A percentile compares a stretch with the other conserved stretches of the same genome.
Conservation (phyloP, 2,888 invertebrate species). For the Strigamia crassipes region DNA sequence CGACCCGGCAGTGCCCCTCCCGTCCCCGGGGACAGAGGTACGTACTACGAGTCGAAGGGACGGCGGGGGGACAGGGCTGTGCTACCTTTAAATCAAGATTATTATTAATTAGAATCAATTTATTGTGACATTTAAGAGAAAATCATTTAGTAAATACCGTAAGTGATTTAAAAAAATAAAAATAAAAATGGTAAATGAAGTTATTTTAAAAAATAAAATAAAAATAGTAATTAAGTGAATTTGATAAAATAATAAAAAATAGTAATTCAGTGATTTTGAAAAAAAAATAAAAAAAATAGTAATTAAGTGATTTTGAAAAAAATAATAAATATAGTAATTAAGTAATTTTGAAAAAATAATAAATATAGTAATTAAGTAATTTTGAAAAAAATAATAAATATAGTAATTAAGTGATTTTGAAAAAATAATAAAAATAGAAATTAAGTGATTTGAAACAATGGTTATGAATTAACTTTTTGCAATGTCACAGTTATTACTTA, state of each 20-base stretch:
- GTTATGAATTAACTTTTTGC: background rate
- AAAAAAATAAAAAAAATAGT: too few relatives aligned
- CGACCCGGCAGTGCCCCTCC: conserved; percentile 48
- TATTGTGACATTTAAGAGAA: background rate
- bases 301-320: too few relatives aligned
- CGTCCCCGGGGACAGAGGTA: conserved; percentile 48
- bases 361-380: too few relatives aligned
- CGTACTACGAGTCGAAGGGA: conserved; percentile 45
- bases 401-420: too few relatives aligned
- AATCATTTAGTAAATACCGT: too few relatives aligned
- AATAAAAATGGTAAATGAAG: too few relatives aligned
- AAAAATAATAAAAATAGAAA: background rate
- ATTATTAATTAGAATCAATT: background rate
- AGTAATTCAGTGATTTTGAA: background rate
- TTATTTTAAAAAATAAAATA: too few relatives aligned
- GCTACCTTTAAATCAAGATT: conserved; percentile 28
- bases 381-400: background rate
- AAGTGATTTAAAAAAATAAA: too few relatives aligned
- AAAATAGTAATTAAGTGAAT: too few relatives aligned
- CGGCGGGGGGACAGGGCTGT: conserved; percentile 45
- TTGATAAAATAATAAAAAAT: background rate
- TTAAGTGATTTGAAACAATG: background rate
- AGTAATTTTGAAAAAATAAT: too few relatives aligned
- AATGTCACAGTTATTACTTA: background rate
- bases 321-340: too few relatives aligned